phyloP scores from a whole-genome alignment of 2,113 vertebrate genomes.

The Pelusios castaneus region DNA sequence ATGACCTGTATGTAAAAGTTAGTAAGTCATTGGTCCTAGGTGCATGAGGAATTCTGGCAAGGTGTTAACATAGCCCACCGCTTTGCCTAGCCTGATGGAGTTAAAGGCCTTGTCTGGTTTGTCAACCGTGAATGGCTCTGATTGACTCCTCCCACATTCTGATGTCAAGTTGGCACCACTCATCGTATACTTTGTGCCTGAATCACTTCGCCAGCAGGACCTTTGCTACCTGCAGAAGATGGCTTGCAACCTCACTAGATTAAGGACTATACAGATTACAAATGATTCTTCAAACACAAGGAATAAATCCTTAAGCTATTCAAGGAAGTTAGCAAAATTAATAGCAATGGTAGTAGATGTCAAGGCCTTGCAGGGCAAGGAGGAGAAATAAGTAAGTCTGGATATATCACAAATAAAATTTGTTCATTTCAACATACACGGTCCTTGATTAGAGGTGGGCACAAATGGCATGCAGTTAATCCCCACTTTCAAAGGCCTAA shows the following conservation, averaged over 20 bases:
- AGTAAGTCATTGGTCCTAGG: no score
- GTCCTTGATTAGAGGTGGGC: rapidly evolving
- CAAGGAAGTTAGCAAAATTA: neutral
- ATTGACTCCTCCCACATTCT: no score
- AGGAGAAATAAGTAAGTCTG: neutral
- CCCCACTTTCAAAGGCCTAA: neutral
- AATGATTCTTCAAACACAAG: neutral
- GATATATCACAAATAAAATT: neutral
- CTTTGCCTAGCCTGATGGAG: no score
- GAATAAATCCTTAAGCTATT: neutral
- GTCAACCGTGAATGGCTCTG: no score
- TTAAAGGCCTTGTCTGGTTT: no score
- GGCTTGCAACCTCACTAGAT: neutral
- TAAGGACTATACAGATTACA: neutral
- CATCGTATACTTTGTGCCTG: no score
- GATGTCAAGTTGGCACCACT: no score
- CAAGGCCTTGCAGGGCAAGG: neutral
- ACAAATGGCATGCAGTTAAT: neutral
- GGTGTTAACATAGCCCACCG: no score
- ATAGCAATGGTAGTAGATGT: neutral
- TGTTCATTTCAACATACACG: neutral
- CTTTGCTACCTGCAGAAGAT: no score
- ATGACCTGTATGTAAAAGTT: no score
- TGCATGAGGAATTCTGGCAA: no score
- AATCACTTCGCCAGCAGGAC: no score